Evolutionary conservation across 2,113 vertebrate genomes (phyloP).

Genomic region (Nettapus auritus): DNA sequence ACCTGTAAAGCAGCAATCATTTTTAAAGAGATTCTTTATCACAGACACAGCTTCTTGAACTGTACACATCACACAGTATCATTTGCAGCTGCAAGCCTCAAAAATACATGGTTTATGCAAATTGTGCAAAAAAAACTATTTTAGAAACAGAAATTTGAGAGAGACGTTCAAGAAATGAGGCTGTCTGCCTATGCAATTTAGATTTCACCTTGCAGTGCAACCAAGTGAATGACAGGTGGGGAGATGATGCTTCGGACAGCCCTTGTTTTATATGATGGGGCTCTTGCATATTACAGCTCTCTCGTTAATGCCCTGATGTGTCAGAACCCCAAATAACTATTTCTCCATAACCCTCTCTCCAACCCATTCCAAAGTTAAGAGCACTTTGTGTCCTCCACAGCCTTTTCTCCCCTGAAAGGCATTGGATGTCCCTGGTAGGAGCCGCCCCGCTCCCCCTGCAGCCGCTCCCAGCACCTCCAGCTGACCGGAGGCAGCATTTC

Average conservation of each 20-base stretch:
- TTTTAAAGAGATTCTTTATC: background rate
- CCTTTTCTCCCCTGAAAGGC: background rate
- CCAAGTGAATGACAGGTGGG: background rate
- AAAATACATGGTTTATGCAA: background rate
- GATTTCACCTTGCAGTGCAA: background rate
- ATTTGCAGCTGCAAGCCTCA: slow-evolving; percentile 31
- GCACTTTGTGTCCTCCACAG: background rate
- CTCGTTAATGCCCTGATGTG: background rate
- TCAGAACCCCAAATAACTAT: background rate
- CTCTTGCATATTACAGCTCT: background rate
- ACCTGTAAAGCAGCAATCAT: background rate
- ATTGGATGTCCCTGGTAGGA: background rate
- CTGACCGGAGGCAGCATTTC: background rate
- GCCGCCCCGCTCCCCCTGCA: background rate
- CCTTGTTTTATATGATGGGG: background rate
- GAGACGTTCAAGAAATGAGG: background rate
- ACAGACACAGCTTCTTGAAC: background rate
- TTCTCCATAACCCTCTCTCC: background rate
- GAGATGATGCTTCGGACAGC: background rate
- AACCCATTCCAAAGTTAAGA: background rate
- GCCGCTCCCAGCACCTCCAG: background rate
- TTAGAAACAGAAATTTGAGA: slow-evolving; percentile 1
- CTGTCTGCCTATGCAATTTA: background rate
- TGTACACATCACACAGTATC: background rate
- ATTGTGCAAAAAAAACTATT: background rate